A percentile compares a stretch with the other conserved stretches of the same genome.
Evolutionary conservation across 2,797 vertebrate species (phyloP).

Genomic region (Glyptemys insculpta): DNA sequence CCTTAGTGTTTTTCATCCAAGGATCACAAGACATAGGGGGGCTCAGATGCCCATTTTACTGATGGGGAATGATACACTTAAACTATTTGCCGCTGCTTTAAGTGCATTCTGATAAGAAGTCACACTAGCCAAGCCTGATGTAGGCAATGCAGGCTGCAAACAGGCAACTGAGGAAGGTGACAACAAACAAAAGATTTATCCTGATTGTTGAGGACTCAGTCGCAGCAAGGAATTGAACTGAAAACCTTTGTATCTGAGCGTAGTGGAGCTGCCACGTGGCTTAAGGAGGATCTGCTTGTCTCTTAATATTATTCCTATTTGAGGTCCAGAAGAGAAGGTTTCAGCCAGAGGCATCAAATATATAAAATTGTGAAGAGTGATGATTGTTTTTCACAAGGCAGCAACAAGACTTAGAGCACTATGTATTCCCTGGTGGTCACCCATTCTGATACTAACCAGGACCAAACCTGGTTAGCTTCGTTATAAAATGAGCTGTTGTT

Average conservation of each 20-base stretch:
- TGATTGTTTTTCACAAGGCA: constrained; percentile 28
- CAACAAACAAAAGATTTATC: background rate
- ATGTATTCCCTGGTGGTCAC: constrained; percentile 37
- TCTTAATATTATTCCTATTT: background rate
- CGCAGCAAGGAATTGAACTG: accelerated
- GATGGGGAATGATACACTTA: background rate
- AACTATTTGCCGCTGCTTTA: background rate
- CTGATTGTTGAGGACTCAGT: background rate
- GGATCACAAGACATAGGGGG: background rate
- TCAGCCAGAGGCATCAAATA: background rate
- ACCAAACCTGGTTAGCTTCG: constrained; percentile 27
- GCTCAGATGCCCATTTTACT: background rate
- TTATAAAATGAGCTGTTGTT: constrained; percentile 6
- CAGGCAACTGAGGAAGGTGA: accelerated
- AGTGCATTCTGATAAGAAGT: background rate
- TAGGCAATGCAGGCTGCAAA: background rate
- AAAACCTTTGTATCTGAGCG: background rate
- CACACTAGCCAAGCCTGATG: background rate
- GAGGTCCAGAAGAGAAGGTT: constrained; percentile 4
- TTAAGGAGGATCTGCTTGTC: background rate
- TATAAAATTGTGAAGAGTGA: constrained; percentile 25
- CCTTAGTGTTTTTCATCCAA: background rate
- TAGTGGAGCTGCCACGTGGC: background rate
- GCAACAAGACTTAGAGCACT: background rate
- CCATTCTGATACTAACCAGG: constrained; percentile 2